Percentiles rank a stretch among this genome's conserved stretches.
phyloP scores from a whole-genome alignment of 1,140 invertebrate species.

The Melanaphis sacchari region DNA sequence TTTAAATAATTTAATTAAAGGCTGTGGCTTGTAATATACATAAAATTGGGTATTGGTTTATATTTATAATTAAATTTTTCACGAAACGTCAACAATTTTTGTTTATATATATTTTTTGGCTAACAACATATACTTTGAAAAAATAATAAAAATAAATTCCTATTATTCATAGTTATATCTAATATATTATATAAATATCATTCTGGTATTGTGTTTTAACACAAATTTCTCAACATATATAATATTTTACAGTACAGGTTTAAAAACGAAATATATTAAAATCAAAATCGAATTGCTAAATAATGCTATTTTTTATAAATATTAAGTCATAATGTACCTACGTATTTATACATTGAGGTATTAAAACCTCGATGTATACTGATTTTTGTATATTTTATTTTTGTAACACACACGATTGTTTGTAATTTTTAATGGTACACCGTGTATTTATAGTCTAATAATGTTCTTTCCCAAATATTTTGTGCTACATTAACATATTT shows the following conservation, averaged over 20 bases:
- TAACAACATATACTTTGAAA: not conserved
- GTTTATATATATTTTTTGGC: not conserved
- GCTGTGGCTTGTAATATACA: conserved; percentile 14
- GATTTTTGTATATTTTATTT: conserved; percentile 23
- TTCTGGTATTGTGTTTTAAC: not conserved
- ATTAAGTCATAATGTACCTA: not conserved
- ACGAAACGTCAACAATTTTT: not conserved
- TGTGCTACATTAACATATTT: not conserved
- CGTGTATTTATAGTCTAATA: not conserved
- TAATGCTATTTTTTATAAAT: not conserved
- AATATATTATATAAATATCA: not conserved
- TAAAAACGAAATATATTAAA: not conserved
- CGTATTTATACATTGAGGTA: not conserved
- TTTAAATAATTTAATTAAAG: not conserved
- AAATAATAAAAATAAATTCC: not conserved
- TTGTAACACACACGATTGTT: not conserved
- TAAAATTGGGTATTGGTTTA: not conserved
- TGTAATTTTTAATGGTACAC: not conserved
- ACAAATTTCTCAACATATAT: not conserved
- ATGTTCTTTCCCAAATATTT: not conserved
- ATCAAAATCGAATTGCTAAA: not conserved
- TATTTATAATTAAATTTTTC: not conserved
- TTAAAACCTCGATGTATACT: not conserved
- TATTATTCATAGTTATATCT: not conserved
- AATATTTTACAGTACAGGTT: not conserved